Evolutionary conservation across 1,140 invertebrate species (phyloP), one percentile per base, ranked within the genome.

Genomic region (Caenorhabditis brenneri): DNA sequence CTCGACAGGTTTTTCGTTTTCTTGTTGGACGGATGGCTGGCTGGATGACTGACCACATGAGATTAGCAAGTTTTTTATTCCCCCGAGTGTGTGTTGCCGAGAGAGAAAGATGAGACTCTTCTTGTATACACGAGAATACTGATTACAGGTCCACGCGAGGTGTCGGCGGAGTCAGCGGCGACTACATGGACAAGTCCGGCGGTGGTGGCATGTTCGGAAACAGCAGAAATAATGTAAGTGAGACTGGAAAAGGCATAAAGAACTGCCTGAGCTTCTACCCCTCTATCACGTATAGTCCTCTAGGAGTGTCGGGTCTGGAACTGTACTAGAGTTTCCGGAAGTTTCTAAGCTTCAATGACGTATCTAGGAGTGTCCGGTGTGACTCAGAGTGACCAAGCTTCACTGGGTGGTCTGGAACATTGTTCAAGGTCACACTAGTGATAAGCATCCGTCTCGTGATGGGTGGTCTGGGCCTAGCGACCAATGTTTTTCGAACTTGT

Each of bases 131-230:
- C 49, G 10, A 51, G n/a, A n/a, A 51, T 22, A 51, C 15, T 51
- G 19, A 46, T 74, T 84, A 15, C 58, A 85, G 88, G 88, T 88
- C 88, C 16, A 88, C 88, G 10, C 83, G 86, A 27, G 88, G 88
- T 31, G 88, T 88, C 24, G 88, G 88, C 24, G 88, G 88, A 46
- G 88, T 88, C 81, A 85, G 88, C 39, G 86, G 88, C 33, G 88
- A 88, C n/a, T 88, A 65, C 27, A 55, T 81, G n/a, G 79, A 81
- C n/a, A 81, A 85, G 36, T 39, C 80, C 2, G 39, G 39, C 15
- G 79, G 83, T n/a, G 79, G 83, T 10, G 84, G 84, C 19, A 46
- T 81, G 31, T 82, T 85, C 60, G 79, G 65, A 48, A 81, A 51
- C 80, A 80, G 78, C 74, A 46, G 80, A 84, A 80, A 84, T 19